Evolutionary conservation across 1,140 invertebrate genomes (phyloP).

Genomic region (Bombus huntii): DNA sequence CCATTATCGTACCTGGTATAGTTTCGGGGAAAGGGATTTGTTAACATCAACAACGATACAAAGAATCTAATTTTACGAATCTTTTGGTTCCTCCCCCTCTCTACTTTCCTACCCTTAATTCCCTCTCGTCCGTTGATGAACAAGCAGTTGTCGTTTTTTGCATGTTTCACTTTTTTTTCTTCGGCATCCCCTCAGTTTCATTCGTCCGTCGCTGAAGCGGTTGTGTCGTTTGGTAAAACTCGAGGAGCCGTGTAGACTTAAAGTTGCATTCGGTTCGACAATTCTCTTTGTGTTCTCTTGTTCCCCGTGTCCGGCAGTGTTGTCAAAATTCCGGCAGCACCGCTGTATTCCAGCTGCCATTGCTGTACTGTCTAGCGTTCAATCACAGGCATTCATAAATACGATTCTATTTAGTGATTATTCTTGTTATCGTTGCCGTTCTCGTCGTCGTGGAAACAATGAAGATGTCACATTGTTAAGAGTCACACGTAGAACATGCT

Average conservation of each 20-base stretch:
- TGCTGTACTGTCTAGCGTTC: conserved; percentile 60
- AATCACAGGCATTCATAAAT: conserved; percentile 50
- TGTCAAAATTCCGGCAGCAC: conserved; percentile 72
- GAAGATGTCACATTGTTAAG: conserved; percentile 54
- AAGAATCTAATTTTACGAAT: conserved; percentile 25
- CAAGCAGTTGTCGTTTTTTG: conserved; percentile 63
- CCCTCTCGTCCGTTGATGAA: conserved; percentile 36
- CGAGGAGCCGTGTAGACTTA: conserved; percentile 13
- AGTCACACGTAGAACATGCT: conserved; percentile 46
- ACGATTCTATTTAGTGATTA: conserved; percentile 29
- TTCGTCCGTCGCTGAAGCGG: conserved; percentile 32
- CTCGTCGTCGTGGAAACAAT: conserved; percentile 56
- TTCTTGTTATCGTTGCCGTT: conserved; percentile 27
- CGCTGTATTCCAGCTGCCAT: conserved; percentile 65
- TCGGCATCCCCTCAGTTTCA: conserved; percentile 42
- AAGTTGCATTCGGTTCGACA: conserved; percentile 39
- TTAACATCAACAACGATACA: neutral
- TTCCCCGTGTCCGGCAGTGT: conserved; percentile 57
- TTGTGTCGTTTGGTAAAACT: conserved; percentile 43
- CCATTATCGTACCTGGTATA: neutral
- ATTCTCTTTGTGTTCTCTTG: conserved; percentile 62
- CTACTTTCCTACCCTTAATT: conserved; percentile 28
- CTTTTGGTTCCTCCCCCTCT: conserved; percentile 17
- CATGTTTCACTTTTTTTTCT: conserved; percentile 62
- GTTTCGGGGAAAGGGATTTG: neutral